Base-by-base conservation (phyloP, 2,888 invertebrate species). In the Eurytoma californica region DNA sequence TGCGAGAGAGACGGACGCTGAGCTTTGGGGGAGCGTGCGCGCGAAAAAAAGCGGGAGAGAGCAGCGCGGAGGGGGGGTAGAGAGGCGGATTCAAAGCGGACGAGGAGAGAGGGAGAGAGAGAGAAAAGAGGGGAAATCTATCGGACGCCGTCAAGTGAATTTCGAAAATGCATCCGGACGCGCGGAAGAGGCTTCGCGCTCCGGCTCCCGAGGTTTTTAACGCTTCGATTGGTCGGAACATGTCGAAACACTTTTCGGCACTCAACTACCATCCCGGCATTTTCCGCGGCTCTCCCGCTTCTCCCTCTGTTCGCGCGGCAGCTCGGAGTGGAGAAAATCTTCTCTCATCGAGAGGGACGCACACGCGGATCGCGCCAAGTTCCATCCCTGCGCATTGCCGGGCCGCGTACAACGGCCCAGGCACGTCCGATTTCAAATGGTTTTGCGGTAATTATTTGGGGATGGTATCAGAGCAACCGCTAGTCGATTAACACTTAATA, bases 181-280 rank as follows among this genome's bases (percentile, higher is more conserved):
- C 53, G 66, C 65, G 69, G 57, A 74, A 77, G 72, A 58, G 55
- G 53, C 39, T 39, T 39, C 39, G 39, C 39, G 39, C 39, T 7
- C 47, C 28, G 24, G 55, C 39, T 47, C 39, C 24, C 61, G 79
- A 81, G 83, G 84, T 84, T 88, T 83, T 88, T 86, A 86, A 88
- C 86, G 85, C 85, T 80, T 82, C 87, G 87, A 88, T 87, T 86
- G 86, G 84, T 85, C 73, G 83, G 83, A 84, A 86, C 86, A 86
- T 84, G 85, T 85, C 84, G 86, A 84, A 87, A 88, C 87, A 87
- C 86, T 87, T 87, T 87, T 87, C 85, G 85, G 85, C 87, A 88
- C 87, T 88, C 86, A 84, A 79, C 77, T 18, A 28, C 49, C 49
- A 51, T 55, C 16, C 30, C 55, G 60, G 58, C 30, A 20, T 66